phyloP scores from a whole-genome alignment of 2,797 vertebrate genomes.

The Oophaga sylvatica region DNA sequence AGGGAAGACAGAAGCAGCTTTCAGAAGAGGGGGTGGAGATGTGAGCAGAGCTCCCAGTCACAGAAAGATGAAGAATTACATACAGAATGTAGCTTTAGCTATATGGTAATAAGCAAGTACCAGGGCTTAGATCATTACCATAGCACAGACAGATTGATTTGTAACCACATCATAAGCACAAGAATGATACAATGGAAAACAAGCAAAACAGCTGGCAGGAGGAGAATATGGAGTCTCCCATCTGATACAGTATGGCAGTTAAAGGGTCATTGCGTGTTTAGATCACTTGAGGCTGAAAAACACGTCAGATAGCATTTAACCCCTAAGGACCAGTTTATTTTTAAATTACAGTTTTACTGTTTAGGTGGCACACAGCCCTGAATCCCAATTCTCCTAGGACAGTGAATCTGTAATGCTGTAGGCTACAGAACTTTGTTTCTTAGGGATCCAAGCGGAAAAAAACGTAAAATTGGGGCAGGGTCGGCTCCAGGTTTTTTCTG shows the following conservation, averaged over 20 bases:
- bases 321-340: neutral
- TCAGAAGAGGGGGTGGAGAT: neutral
- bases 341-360: neutral
- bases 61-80: neutral
- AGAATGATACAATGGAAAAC: neutral
- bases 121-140: neutral
- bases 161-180: neutral
- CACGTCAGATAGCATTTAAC: neutral
- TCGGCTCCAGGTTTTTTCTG: too few relatives aligned
- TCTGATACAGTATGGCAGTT: neutral
- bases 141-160: neutral
- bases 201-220: neutral
- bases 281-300: too few relatives aligned
- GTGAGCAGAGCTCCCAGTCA: neutral
- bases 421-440: neutral
- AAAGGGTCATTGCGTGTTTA: too few relatives aligned
- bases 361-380: too few relatives aligned
- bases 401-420: too few relatives aligned
- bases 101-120: neutral
- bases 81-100: neutral
- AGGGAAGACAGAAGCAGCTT: conserved; percentile 14
- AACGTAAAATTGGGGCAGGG: neutral
- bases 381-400: too few relatives aligned
- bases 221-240: neutral
- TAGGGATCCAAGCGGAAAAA: neutral